These are phyloP conservation scores for Stegodyphus mimosarum DNA, from an alignment of 1,140 invertebrate genomes.

Conservation along the genomic window DNA sequence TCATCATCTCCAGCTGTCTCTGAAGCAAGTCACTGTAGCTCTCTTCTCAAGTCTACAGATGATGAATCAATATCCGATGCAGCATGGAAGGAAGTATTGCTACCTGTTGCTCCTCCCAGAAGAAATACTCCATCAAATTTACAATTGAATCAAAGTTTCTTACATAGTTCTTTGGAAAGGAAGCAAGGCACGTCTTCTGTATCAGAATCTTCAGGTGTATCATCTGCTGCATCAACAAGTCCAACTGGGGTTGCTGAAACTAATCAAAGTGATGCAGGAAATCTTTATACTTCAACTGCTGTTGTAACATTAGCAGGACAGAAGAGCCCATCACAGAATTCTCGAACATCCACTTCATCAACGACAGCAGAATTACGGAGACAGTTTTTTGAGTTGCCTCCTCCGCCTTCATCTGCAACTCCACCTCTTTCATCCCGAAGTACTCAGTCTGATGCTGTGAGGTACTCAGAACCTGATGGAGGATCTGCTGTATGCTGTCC, in stretches of 20 bases:
- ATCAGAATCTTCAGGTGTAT: conserved; percentile 36
- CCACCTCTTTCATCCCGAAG: conserved; percentile 16
- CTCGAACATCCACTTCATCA: conserved; percentile 28
- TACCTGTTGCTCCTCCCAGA: conserved; percentile 39
- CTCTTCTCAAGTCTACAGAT: conserved; percentile 32
- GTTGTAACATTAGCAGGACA: conserved; percentile 57
- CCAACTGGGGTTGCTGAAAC: conserved; percentile 22
- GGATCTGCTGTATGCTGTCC: conserved; percentile 4
- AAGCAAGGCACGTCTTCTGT: conserved; percentile 17
- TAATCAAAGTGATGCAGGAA: conserved; percentile 21
- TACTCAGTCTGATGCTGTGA: not conserved
- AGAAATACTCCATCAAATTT: conserved; percentile 45
- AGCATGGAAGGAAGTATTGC: conserved; percentile 20
- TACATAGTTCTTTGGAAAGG: conserved; percentile 28
- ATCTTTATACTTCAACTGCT: conserved; percentile 55
- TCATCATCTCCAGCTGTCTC: conserved; percentile 56
- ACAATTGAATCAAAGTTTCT: conserved; percentile 39
- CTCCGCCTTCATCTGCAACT: not conserved
- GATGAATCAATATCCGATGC: conserved; percentile 48
- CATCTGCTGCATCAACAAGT: conserved; percentile 44
- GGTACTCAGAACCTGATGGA: not conserved
- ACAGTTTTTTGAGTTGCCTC: conserved; percentile 63
- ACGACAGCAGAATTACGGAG: conserved; percentile 62
- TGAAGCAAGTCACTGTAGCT: conserved; percentile 50
- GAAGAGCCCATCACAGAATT: conserved; percentile 15